Evolutionary conservation across 2,113 vertebrate species (phyloP).

Genomic region (Pseudopodoces humilis): DNA sequence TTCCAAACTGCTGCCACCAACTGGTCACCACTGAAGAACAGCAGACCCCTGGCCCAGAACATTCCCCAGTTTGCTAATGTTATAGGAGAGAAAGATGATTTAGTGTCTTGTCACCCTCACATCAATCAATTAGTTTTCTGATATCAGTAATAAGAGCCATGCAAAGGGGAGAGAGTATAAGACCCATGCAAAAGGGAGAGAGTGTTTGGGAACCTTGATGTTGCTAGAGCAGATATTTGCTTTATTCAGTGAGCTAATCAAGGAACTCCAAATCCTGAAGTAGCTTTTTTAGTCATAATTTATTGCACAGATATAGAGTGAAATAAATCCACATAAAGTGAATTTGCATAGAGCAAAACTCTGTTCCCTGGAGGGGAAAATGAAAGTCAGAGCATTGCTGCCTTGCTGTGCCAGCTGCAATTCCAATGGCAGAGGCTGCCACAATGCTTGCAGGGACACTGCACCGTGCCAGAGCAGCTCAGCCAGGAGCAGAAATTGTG

Average conservation of each 20-base stretch:
- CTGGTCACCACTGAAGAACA: background rate
- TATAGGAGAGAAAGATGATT: background rate
- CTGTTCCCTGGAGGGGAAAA: background rate
- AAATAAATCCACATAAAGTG: slow-evolving; percentile 8
- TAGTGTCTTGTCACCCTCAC: background rate
- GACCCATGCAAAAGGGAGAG: background rate
- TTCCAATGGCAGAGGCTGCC: background rate
- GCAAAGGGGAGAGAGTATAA: too few relatives aligned
- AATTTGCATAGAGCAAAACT: background rate
- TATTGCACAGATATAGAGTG: background rate
- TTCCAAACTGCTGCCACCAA: background rate
- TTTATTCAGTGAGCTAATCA: background rate
- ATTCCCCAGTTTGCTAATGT: background rate
- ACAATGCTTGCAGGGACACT: accelerated
- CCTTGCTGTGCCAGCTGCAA: background rate
- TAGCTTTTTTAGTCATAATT: background rate
- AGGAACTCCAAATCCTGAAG: background rate
- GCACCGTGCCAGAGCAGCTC: accelerated
- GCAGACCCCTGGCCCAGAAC: background rate
- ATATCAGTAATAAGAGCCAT: background rate
- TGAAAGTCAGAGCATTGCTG: background rate
- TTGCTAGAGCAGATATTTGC: background rate
- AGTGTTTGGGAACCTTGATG: background rate
- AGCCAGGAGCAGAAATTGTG: background rate
- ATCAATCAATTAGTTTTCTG: background rate